These are phyloP conservation scores for Nemoura dubitans DNA, from an alignment of 2,888 invertebrate genomes.

Conservation along the genomic window DNA sequence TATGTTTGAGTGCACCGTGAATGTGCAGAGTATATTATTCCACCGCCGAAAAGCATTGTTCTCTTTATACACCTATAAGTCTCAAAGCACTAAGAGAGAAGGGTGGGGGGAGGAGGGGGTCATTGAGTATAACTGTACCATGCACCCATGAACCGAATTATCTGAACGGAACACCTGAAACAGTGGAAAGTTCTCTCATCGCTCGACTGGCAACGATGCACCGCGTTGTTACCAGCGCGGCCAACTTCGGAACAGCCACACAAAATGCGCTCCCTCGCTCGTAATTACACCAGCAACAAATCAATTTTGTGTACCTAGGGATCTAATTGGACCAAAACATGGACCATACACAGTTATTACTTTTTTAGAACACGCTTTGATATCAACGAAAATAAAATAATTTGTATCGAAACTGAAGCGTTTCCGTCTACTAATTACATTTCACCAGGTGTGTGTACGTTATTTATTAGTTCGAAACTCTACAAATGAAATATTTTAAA, in stretches of 20 bases:
- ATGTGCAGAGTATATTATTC: neutral
- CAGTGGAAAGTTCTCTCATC: neutral
- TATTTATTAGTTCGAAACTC: neutral
- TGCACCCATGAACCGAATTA: neutral
- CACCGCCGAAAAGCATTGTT: neutral
- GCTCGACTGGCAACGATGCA: neutral
- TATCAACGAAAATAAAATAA: neutral
- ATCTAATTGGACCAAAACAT: neutral
- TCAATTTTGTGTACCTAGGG: constrained; percentile 7
- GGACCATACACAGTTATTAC: neutral
- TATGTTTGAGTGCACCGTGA: neutral
- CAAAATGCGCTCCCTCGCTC: neutral
- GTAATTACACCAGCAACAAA: neutral
- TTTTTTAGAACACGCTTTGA: neutral
- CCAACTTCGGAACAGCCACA: neutral
- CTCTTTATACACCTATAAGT: neutral
- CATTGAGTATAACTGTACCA: neutral
- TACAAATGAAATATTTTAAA: neutral
- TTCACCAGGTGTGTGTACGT: constrained; percentile 7
- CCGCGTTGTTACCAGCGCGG: neutral
- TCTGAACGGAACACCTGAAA: neutral
- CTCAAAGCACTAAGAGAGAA: neutral
- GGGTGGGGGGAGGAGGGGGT: too few relatives aligned
- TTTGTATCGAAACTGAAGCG: neutral
- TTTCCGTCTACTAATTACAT: neutral